Conservation (phyloP, 2,888 invertebrate genomes). For the Limenitis arthemis region DNA sequence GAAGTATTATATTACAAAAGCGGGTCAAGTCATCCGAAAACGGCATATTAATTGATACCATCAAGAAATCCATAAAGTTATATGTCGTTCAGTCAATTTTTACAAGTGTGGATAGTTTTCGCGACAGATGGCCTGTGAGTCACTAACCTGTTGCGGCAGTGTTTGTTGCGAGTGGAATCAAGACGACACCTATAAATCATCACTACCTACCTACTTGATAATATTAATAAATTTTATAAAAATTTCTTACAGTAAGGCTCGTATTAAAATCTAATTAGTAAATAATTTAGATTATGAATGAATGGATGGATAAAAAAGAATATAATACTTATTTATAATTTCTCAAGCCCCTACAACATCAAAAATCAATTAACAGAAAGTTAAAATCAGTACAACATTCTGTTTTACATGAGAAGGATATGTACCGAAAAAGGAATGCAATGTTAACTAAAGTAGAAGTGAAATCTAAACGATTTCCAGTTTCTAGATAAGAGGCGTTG, state of each 20-base stretch:
- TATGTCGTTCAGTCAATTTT: constrained; percentile 49
- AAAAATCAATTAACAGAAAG: background rate
- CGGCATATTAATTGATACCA: constrained; percentile 46
- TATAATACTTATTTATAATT: background rate
- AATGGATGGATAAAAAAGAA: background rate
- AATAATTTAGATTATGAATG: background rate
- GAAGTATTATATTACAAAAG: constrained; percentile 46
- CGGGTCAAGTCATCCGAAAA: constrained; percentile 41
- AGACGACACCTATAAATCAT: constrained; percentile 50
- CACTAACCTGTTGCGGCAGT: constrained; percentile 56
- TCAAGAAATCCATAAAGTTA: constrained; percentile 40
- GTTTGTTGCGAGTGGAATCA: constrained; percentile 53
- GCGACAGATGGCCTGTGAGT: constrained; percentile 67
- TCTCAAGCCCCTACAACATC: background rate
- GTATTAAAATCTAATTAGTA: background rate
- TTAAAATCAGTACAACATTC: background rate
- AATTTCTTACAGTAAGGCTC: background rate
- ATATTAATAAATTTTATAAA: constrained; percentile 26
- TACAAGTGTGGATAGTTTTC: constrained; percentile 60
- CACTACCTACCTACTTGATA: constrained; percentile 17
- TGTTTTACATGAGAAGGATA: background rate
- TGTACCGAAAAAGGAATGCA: constrained; percentile 5
- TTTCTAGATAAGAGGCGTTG: constrained; percentile 3
- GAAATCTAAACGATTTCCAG: constrained; percentile 9
- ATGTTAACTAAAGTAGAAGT: constrained; percentile 11